Evolutionary conservation across 1,140 invertebrate species (phyloP).

Genomic region (Muscidifurax raptorellus): DNA sequence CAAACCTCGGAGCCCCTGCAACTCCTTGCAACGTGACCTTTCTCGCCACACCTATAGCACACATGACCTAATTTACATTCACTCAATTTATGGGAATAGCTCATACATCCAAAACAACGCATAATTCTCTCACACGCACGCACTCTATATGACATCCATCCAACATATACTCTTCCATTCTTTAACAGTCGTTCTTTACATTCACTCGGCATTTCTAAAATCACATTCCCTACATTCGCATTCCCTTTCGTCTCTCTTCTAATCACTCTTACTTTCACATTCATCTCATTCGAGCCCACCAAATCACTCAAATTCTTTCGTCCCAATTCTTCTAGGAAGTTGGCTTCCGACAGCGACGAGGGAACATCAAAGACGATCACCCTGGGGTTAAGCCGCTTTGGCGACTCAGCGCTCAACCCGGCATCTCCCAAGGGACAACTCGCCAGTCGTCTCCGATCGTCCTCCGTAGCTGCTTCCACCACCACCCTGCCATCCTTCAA

Average conservation of each 20-base stretch:
- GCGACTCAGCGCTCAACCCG: neutral
- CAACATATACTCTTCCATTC: neutral
- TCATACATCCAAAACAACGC: conserved; percentile 72
- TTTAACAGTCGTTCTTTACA: neutral
- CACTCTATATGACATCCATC: neutral
- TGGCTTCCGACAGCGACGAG: conserved; percentile 84
- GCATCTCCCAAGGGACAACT: neutral
- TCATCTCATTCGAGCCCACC: neutral
- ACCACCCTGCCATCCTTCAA: conserved; percentile 4
- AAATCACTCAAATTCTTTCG: conserved; percentile 40
- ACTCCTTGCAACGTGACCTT: conserved; percentile 73
- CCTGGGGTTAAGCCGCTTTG: neutral
- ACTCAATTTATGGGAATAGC: conserved; percentile 77
- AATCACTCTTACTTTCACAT: neutral
- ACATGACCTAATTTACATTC: conserved; percentile 78
- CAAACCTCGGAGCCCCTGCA: conserved; percentile 41
- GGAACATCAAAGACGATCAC: conserved; percentile 69
- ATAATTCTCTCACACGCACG: neutral
- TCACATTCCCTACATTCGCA: neutral
- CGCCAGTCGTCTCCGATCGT: neutral
- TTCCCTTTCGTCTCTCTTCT: neutral
- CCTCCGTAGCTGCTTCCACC: neutral
- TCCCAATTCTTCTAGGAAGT: conserved; percentile 82
- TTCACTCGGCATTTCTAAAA: neutral
- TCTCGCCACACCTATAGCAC: conserved; percentile 68